Percentiles rank a stretch among this genome's conserved stretches.
These are phyloP conservation scores for Alcis repandata DNA, from an alignment of 2,888 invertebrate species.

Conservation along the genomic window DNA sequence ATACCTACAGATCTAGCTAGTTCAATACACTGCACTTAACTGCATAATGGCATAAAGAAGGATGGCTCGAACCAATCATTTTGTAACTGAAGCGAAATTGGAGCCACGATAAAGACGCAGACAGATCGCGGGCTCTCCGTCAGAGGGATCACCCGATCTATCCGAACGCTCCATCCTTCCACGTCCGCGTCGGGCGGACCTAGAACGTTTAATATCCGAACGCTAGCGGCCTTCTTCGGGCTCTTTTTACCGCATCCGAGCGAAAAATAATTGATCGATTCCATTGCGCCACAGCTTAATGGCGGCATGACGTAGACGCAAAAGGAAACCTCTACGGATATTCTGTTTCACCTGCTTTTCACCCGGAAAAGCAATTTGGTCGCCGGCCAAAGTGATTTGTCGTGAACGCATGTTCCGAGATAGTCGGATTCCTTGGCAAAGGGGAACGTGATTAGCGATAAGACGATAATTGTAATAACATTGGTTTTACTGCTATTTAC, in stretches of 20 bases:
- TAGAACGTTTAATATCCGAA: constrained; percentile 80
- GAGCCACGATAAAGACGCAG: constrained; percentile 73
- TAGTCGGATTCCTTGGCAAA: constrained; percentile 32
- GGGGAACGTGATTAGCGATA: constrained; percentile 14
- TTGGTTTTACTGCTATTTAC: background rate
- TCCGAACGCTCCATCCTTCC: constrained; percentile 61
- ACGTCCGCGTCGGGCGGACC: constrained; percentile 60
- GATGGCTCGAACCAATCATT: constrained; percentile 57
- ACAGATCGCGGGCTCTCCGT: constrained; percentile 71
- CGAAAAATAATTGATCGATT: constrained; percentile 85
- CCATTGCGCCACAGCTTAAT: constrained; percentile 67
- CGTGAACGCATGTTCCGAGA: constrained; percentile 35
- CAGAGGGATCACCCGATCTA: constrained; percentile 73
- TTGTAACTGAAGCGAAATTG: constrained; percentile 61
- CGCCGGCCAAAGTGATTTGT: constrained; percentile 49
- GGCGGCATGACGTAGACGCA: constrained; percentile 71
- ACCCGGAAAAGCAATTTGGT: constrained; percentile 49
- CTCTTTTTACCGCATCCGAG: constrained; percentile 76
- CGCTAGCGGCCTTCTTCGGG: constrained; percentile 64
- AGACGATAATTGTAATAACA: background rate
- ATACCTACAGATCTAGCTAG: background rate
- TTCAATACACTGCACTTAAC: constrained; percentile 32
- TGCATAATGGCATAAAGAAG: constrained; percentile 48
- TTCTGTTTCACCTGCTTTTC: constrained; percentile 39
- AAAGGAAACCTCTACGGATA: constrained; percentile 40